These are phyloP conservation scores for Brachionus rubens DNA, from an alignment of 1,140 invertebrate species.

Conservation along the genomic window DNA sequence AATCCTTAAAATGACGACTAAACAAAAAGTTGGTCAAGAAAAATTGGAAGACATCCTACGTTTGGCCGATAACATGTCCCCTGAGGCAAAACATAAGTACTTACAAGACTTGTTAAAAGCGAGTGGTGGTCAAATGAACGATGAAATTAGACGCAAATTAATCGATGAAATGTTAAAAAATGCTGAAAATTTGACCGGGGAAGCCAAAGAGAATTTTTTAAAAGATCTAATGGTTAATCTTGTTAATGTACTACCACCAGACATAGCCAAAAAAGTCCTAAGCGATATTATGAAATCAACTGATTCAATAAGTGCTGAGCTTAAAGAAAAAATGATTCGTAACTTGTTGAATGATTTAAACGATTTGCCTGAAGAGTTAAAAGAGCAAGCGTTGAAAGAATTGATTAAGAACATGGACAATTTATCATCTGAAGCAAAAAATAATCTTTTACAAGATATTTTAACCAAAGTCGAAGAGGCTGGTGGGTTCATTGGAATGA, in stretches of 20 bases:
- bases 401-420: constrained; percentile 43
- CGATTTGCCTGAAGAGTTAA: constrained; percentile 17
- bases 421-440: constrained; percentile 18
- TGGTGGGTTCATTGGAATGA: neutral
- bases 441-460: constrained; percentile 18
- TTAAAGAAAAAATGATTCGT: constrained; percentile 25
- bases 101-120: constrained; percentile 30
- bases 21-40: constrained; percentile 43
- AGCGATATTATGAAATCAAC: constrained; percentile 42
- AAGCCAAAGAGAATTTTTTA: constrained; percentile 31
- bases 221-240: constrained; percentile 44
- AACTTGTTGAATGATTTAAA: constrained; percentile 30
- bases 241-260: constrained; percentile 8
- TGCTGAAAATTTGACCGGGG: neutral
- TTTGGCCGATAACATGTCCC: constrained; percentile 21
- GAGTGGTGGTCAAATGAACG: constrained; percentile 23
- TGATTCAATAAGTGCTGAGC: neutral
- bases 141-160: constrained; percentile 9
- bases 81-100: constrained; percentile 15
- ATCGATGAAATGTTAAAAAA: constrained; percentile 42
- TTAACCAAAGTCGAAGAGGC: constrained; percentile 24
- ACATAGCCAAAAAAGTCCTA: constrained; percentile 26
- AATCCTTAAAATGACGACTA: constrained; percentile 34
- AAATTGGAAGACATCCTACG: constrained; percentile 24
- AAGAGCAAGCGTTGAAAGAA: constrained; percentile 32